Conservation (phyloP, 2,797 vertebrate species). For the Emys orbicularis region DNA sequence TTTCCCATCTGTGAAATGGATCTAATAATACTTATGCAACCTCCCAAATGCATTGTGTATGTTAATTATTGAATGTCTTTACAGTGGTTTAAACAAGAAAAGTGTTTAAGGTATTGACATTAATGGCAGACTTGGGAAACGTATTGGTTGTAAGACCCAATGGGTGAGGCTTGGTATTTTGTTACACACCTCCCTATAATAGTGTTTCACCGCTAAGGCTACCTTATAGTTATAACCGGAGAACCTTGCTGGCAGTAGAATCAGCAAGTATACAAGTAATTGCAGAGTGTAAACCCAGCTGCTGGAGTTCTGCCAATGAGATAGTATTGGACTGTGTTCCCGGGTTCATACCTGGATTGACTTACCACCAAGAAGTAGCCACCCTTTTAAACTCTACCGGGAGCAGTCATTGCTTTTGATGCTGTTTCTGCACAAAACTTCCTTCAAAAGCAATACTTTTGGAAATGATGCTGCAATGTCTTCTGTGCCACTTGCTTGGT, state of each 20-base stretch:
- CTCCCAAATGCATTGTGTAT: not conserved
- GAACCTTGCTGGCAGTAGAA: not conserved
- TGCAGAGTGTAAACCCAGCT: constrained; percentile 7
- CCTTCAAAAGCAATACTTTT: not conserved
- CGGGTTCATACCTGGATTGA: not conserved
- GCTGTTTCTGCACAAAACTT: not conserved
- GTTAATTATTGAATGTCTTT: not conserved
- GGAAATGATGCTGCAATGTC: not conserved
- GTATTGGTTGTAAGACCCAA: not conserved
- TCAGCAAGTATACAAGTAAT: constrained; percentile 24
- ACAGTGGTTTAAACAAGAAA: not conserved
- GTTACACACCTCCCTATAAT: not conserved
- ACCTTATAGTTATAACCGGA: not conserved
- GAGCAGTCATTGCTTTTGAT: not conserved
- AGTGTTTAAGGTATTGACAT: not conserved
- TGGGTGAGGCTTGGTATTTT: not conserved
- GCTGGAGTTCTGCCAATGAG: constrained; percentile 23
- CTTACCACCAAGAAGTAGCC: constrained; percentile 15
- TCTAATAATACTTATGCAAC: not conserved
- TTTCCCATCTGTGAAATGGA: not conserved
- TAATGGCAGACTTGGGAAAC: not conserved
- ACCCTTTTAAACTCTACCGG: constrained; percentile 15
- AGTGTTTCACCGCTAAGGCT: not conserved
- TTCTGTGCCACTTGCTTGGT: not conserved
- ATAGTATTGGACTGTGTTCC: not conserved